Percentiles rank a stretch among this genome's conserved stretches.
phyloP scores from a whole-genome alignment of 1,140 invertebrate species.

The Megalopta genalis region DNA sequence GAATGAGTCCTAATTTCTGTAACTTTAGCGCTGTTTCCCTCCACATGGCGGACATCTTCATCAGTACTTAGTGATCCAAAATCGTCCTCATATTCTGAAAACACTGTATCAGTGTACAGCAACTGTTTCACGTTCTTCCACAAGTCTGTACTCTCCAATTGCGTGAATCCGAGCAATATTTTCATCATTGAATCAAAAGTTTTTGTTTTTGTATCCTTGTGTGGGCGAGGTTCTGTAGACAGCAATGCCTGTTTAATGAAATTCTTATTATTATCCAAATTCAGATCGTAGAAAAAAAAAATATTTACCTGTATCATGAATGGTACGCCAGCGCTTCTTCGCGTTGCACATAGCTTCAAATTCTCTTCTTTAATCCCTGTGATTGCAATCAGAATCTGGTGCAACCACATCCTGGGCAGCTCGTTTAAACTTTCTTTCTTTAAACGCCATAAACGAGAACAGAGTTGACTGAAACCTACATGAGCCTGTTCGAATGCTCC shows the following conservation, averaged over 20 bases:
- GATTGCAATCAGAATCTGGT: constrained; percentile 84
- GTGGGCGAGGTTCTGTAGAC: constrained; percentile 82
- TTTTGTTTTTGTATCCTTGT: constrained; percentile 77
- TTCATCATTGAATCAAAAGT: constrained; percentile 84
- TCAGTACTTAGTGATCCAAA: constrained; percentile 29
- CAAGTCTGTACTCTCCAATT: constrained; percentile 60
- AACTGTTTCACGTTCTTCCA: constrained; percentile 55
- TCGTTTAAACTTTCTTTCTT: constrained; percentile 79
- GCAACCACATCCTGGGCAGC: constrained; percentile 87
- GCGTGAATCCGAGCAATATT: constrained; percentile 71
- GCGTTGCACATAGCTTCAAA: constrained; percentile 87
- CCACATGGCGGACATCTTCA: constrained; percentile 18
- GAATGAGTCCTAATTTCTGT: constrained; percentile 86
- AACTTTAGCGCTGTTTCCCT: constrained; percentile 47
- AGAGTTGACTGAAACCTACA: constrained; percentile 91
- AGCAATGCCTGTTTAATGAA: constrained; percentile 83
- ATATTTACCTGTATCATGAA: constrained; percentile 90
- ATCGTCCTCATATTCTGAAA: constrained; percentile 56
- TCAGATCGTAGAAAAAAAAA: background rate
- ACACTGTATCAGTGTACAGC: constrained; percentile 62
- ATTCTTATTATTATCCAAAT: background rate
- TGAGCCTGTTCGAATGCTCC: constrained; percentile 98
- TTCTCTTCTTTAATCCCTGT: constrained; percentile 77
- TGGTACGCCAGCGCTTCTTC: constrained; percentile 94
- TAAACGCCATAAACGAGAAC: constrained; percentile 83